Evolutionary conservation across 2,888 invertebrate genomes (phyloP), one percentile per base, ranked within the genome.

Genomic region (Cheilosia scutellata): DNA sequence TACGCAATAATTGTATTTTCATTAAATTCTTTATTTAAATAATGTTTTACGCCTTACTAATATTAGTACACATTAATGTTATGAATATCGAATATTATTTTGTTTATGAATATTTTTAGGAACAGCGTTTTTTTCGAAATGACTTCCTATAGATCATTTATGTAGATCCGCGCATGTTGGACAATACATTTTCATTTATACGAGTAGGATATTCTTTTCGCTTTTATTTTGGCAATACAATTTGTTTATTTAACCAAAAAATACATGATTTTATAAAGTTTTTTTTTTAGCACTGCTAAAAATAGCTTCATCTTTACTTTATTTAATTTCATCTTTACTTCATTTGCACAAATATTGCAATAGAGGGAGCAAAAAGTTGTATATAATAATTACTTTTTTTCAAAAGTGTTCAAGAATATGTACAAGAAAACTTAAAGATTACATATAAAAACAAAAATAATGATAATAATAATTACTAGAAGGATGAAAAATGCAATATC

Each of bases 401-500:
- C 40, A 66, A 58, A 58, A 55, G 66, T 37, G 63, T 70, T 65
- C 65, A 79, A 79, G 65, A 60, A 40, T 84, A 84, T 84, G 60
- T 84, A 84, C 84, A 84, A 68, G 29, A 74, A 78, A 51, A 57
- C 80, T 84, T 76, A 84, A 37, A 29, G 49, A 47, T 62, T 71
- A 75, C 53, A 47, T 60, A 66, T 72, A 70, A 68, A 74, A 78
- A 42, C 20, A 20, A 66, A 40, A 25, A 49, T 44, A 53, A 57
- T 31, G 37, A 79, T 37, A 63, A 53, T 49, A 1, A 65, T 33
- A 49, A 62, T 40, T 68, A 62, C 47, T 66, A 65, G 37, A 44
- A 65, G 71, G 25, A 83, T 78, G 72, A 63, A 74, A 66, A 83
- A 86, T 86, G 86, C 86, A 86, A 74, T 82, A 86, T 76, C 76